Conservation (phyloP, 2,888 invertebrate species). For the Didymodactylos carnosus region DNA sequence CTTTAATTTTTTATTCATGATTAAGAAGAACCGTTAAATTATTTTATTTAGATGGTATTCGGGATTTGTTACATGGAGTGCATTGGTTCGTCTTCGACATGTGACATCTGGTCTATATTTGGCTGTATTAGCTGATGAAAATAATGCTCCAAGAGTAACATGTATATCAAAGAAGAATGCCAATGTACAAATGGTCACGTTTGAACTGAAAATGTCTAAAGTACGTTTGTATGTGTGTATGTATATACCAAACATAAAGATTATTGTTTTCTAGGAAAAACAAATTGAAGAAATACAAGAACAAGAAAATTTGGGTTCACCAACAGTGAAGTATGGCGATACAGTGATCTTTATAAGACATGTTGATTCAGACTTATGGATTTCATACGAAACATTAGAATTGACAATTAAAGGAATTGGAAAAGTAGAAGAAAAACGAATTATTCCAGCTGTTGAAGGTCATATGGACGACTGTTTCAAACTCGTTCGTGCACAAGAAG, state of each 20-base stretch:
- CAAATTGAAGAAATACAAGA: conserved; percentile 80
- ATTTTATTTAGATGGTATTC: conserved; percentile 54
- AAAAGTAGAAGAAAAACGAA: conserved; percentile 85
- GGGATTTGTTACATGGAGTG: conserved; percentile 90
- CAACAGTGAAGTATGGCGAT: conserved; percentile 71
- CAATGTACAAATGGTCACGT: background rate
- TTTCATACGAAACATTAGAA: conserved; percentile 95
- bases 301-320: conserved; percentile 83
- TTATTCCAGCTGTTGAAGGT: conserved; percentile 88
- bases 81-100: conserved; percentile 87
- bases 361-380: conserved; percentile 78
- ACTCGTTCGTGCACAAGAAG: conserved; percentile 90
- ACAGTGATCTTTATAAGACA: conserved; percentile 95
- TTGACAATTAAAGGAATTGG: conserved; percentile 99
- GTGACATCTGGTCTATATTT: conserved; percentile 82
- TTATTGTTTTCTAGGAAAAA: conserved; percentile 28
- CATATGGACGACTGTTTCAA: conserved; percentile 99
- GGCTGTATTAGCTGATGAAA: conserved; percentile 55
- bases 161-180: conserved; percentile 1
- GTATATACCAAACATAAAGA: too few species aligned
- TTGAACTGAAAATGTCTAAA: background rate
- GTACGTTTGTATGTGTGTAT: too few species aligned
- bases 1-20: background rate
- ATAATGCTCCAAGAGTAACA: background rate
- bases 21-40: too few species aligned